Evolutionary conservation across 2,888 invertebrate genomes (phyloP).

Genomic region (Troilus luridus): DNA sequence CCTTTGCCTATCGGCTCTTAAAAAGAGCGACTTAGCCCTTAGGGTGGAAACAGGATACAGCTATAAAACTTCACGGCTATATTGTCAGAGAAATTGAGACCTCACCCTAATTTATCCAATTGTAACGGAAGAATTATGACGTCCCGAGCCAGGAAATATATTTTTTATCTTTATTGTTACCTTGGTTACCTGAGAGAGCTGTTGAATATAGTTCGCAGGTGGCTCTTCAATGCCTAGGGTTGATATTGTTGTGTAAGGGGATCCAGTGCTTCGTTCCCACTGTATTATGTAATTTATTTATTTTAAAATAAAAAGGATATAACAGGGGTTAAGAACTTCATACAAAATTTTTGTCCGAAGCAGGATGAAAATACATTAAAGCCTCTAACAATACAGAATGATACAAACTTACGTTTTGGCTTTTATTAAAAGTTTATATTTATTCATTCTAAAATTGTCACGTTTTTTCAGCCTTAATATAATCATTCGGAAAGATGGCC

Average conservation of each 20-base stretch:
- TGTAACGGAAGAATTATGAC: constrained; percentile 24
- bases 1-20: background rate
- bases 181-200: constrained; percentile 37
- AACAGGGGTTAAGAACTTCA: too few species aligned
- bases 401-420: too few species aligned
- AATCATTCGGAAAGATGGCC: too few species aligned
- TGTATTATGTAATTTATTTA: background rate
- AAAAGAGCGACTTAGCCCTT: background rate
- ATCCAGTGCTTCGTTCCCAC: background rate
- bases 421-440: too few species aligned
- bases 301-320: background rate
- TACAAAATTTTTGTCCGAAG: too few species aligned
- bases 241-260: background rate
- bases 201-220: background rate
- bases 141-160: constrained; percentile 4
- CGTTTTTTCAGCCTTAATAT: too few species aligned
- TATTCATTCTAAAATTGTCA: too few species aligned
- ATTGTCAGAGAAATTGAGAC: constrained; percentile 46
- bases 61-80: constrained; percentile 25
- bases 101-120: constrained; percentile 38
- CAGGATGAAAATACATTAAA: too few species aligned
- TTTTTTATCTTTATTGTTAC: constrained; percentile 1
- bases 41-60: constrained; percentile 29
- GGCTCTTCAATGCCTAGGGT: background rate
- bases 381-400: too few species aligned